Evolutionary conservation across 2,888 invertebrate genomes (phyloP), one percentile per base, ranked within the genome.

Genomic region (Malacosoma neustria): DNA sequence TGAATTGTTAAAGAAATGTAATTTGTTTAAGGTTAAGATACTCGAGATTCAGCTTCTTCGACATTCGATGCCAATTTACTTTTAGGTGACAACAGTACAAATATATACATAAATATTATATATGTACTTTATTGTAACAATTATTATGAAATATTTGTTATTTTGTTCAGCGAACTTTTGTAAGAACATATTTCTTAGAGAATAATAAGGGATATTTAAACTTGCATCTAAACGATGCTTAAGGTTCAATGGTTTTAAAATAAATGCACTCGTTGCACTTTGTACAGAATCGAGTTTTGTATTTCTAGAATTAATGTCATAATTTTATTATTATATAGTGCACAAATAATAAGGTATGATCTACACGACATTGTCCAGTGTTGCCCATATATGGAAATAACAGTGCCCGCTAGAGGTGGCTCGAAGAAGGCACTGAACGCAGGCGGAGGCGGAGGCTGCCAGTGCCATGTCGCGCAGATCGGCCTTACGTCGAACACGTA

Each of bases 21-120:
- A 69, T 72, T 72, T 81, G 74, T 76, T 80, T 79, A 60, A 77
- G 72, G 68, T 49, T 45, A 72, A 71, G 68, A 65, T 48, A 46
- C 51, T 61, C 60, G 61, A 69, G 61, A 73, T 68, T 65, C 55
- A 54, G 70, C 72, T 72, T 73, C 67, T 72, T 56, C 53, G 49
- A 58, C 48, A 52, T 57, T 59, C 49, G 63, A 66, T 63, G 63
- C 67, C 67, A 66, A 63, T 43, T 53, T 51, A 53, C 51, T 51
- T 44, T 37, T 22, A 22, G 22, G 22, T 22, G 22, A 2, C 5
- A 22, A 22, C 22, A 22, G 43, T 54, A 55, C 43, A 36, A 45
- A 49, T 45, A 43, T 44, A 6, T 37, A 33, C 39, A 46, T 43
- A 46, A 38, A 42, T 40, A 42, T 42, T 35, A 37, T 22, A 7